Conservation (phyloP, 2,797 vertebrate species). For the Dendrocincla fuliginosa region DNA sequence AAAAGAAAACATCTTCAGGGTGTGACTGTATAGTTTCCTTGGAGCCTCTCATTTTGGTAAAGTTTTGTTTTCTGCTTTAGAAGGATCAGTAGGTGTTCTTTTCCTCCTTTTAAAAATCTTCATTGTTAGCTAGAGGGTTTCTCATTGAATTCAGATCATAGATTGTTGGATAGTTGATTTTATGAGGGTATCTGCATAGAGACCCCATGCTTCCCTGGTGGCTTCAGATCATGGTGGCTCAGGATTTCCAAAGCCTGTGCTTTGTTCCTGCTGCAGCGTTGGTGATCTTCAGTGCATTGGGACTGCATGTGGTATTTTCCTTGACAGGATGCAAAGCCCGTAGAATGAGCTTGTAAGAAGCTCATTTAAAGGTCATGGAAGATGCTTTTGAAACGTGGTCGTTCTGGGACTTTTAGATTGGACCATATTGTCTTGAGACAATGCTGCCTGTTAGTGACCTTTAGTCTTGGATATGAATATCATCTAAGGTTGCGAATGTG, state of each 20-base stretch:
- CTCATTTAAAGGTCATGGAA: neutral
- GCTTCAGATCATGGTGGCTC: neutral
- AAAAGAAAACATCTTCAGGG: neutral
- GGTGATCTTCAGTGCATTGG: neutral
- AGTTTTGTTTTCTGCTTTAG: neutral
- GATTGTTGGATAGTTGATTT: neutral
- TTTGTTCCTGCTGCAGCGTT: accelerated
- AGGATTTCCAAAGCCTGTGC: neutral
- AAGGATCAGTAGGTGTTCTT: neutral
- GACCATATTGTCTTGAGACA: neutral
- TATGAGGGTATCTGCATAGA: neutral
- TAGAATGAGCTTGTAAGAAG: neutral
- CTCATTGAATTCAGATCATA: neutral
- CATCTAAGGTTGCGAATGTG: neutral
- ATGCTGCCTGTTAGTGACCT: neutral
- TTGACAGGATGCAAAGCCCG: neutral
- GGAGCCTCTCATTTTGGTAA: neutral
- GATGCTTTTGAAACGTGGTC: neutral
- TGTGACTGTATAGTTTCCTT: neutral
- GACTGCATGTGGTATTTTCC: neutral
- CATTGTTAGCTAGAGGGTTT: neutral
- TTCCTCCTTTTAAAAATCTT: neutral
- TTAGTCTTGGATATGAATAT: neutral
- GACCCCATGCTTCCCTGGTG: neutral
- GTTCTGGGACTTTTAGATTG: neutral